These are phyloP conservation scores for Denticeps clupeoides DNA, from an alignment of 2,797 vertebrate species.

Conservation along the genomic window DNA sequence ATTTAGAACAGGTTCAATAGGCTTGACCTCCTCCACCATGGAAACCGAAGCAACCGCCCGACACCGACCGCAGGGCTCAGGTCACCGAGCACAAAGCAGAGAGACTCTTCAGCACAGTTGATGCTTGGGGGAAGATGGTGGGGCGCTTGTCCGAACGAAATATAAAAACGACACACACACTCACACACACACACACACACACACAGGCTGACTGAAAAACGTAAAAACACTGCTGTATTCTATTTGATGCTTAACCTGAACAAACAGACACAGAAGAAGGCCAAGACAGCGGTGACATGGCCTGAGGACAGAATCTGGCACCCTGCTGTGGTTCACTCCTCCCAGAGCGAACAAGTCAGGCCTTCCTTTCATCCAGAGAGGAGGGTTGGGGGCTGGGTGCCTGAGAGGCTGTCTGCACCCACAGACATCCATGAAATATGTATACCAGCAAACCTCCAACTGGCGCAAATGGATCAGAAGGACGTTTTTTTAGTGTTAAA, in stretches of 20 bases:
- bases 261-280: constrained; percentile 33
- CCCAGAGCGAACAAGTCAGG: constrained; percentile 44
- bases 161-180: too few relatives aligned
- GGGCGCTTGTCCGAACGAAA: not conserved
- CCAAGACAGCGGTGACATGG: constrained; percentile 15
- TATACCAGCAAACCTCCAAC: too few relatives aligned
- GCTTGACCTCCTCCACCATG: constrained; percentile 7
- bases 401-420: too few relatives aligned
- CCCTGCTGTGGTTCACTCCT: constrained; percentile 36
- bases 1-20: constrained; percentile 3
- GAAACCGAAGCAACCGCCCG: constrained; percentile 12
- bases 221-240: constrained; percentile 10
- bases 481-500: too few relatives aligned
- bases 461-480: too few relatives aligned
- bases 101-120: too few relatives aligned
- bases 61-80: constrained; percentile 1
- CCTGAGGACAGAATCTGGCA: constrained; percentile 11
- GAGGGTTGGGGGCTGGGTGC: too few relatives aligned
- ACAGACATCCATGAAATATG: too few relatives aligned
- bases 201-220: constrained; percentile 22
- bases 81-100: constrained; percentile 1
- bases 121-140: not conserved
- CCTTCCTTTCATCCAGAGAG: constrained; percentile 49
- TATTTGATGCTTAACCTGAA: not conserved
- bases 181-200: too few relatives aligned